A percentile compares a stretch with the other conserved stretches of the same genome.
These are phyloP conservation scores for Malachius bipustulatus DNA, from an alignment of 2,888 invertebrate genomes.

Conservation along the genomic window DNA sequence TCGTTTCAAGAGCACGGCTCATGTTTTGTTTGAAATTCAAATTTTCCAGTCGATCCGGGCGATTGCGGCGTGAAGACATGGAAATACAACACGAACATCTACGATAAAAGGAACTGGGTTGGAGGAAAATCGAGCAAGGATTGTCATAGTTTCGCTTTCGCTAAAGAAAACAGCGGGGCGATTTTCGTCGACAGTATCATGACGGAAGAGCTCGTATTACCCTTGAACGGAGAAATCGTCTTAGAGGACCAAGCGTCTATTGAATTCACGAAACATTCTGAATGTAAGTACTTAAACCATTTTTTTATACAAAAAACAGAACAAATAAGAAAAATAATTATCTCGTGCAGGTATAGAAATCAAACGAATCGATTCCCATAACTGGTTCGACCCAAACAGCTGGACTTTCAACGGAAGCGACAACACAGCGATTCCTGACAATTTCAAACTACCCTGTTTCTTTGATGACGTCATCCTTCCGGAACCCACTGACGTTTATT, in stretches of 20 bases:
- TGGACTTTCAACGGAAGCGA: neutral
- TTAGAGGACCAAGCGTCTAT: no score
- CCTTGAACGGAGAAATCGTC: neutral
- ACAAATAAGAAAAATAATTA: no score
- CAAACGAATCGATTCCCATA: neutral
- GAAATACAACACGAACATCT: neutral
- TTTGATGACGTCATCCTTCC: neutral
- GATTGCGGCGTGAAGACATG: no score
- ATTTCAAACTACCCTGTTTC: neutral
- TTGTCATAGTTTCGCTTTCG: neutral
- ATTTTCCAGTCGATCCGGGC: no score
- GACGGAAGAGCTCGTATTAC: neutral
- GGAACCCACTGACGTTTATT: neutral
- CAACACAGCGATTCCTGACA: neutral
- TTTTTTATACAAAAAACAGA: no score
- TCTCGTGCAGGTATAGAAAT: neutral
- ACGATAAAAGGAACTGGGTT: neutral
- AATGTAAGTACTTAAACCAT: no score
- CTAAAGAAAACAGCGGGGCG: neutral
- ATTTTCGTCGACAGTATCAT: neutral
- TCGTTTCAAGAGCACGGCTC: no score
- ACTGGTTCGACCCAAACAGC: conserved; percentile 1
- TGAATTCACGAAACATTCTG: no score
- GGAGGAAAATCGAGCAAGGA: conserved; percentile 1
- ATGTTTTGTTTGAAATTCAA: no score